Base-by-base conservation (phyloP, 2,888 invertebrate genomes). In the Esperia sulphurella region DNA sequence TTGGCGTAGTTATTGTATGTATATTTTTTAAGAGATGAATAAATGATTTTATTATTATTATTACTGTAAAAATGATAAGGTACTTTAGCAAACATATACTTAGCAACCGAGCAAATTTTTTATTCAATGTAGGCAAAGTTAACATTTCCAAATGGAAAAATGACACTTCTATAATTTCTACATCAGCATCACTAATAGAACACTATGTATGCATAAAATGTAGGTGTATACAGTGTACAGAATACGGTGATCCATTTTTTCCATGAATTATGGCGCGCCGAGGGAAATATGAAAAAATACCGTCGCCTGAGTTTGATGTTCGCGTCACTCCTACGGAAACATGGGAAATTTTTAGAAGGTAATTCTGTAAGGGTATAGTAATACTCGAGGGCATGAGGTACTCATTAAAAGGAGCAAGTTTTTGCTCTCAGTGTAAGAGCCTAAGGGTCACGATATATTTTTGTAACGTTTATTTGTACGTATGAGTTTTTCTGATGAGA, bases 211-310 rank as follows among this genome's bases (percentile, higher is more conserved):
- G 45, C 44, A 48, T 49, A 51, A 42, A 50, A 43, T 37, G 45
- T 46, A 43, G 31, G 45, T 52, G 54, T 50, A 54, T 43, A 55
- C 41, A 54, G 58, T 57, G 63, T 57, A 56, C 61, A 57, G 63
- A 53, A 48, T 63, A 55, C 63, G 65, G 64, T 78, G 80, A 80
- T 78, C 77, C 79, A 79, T 81, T 80, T 78, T 75, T 77, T 68
- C 58, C 74, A 72, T 82, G 81, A 83, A 70, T 79, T 81, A 83
- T 75, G 69, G 71, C 72, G 59, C 73, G 68, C 69, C 53, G 54
- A 68, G 71, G 73, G 63, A 74, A 67, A 75, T 73, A 72, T 75
- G 72, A 75, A 69, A 71, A 76, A 73, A 78, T 71, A 70, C 58
- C 55, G 51, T 33, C 39, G 39, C 31, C 21, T 21, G 39, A 31